Evolutionary conservation across 2,113 vertebrate genomes (phyloP).

Genomic region (Tricholaema leucomelas): DNA sequence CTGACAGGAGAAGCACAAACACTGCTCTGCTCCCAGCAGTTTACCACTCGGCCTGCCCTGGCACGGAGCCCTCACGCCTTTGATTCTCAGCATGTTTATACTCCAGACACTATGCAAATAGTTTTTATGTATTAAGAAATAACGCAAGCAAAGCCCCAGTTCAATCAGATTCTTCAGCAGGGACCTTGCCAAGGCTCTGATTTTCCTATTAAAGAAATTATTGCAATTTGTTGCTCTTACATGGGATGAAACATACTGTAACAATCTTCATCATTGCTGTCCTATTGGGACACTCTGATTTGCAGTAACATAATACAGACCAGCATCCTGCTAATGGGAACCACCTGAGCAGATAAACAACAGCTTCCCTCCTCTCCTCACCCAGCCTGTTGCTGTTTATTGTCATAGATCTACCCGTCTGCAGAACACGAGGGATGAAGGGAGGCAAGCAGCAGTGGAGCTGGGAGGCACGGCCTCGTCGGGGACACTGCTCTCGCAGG

Average conservation of each 20-base stretch:
- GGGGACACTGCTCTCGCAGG: constrained; percentile 55
- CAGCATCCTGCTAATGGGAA: constrained; percentile 95
- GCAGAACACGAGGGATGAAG: constrained; percentile 70
- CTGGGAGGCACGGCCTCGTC: constrained; percentile 45
- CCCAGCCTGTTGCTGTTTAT: constrained; percentile 91
- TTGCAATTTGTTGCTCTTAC: constrained; percentile 88
- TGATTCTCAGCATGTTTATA: constrained; percentile 76
- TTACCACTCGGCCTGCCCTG: constrained; percentile 63
- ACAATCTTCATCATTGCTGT: constrained; percentile 89
- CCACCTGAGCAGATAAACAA: constrained; percentile 90
- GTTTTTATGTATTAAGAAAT: constrained; percentile 81
- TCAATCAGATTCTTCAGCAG: constrained; percentile 80
- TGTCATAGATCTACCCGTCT: constrained; percentile 87
- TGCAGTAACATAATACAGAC: constrained; percentile 95
- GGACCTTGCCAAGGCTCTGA: constrained; percentile 83
- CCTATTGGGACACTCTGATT: constrained; percentile 96
- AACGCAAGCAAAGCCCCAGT: constrained; percentile 78
- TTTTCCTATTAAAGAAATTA: constrained; percentile 86
- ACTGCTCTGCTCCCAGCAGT: constrained; percentile 50
- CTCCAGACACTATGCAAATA: constrained; percentile 81
- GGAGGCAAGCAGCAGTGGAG: constrained; percentile 67
- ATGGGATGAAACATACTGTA: constrained; percentile 86
- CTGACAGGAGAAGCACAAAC: constrained; percentile 68
- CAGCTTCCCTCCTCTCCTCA: constrained; percentile 80
- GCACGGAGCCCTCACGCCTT: constrained; percentile 69